Evolutionary conservation across 1,140 invertebrate species (phyloP).

Genomic region (Phenacoccus solenopsis): DNA sequence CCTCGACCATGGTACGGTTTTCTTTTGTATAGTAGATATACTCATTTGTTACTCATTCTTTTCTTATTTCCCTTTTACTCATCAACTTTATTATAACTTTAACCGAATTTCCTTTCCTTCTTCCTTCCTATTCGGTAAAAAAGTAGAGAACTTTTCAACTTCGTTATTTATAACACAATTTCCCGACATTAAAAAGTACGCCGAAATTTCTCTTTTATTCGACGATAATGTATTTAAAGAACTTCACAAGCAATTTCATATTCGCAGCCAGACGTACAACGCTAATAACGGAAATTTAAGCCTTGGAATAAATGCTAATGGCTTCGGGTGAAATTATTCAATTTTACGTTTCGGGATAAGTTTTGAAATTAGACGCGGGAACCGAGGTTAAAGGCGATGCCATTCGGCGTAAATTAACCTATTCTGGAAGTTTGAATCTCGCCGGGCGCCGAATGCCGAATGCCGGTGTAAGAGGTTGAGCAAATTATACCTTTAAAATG

Average conservation of each 20-base stretch:
- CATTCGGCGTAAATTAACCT: no score
- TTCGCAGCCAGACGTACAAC: background rate
- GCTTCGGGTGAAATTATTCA: background rate
- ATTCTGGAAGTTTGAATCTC: no score
- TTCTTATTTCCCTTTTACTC: conserved; percentile 15
- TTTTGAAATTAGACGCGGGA: background rate
- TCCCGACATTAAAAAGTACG: conserved; percentile 14
- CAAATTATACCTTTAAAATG: no score
- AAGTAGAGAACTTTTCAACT: conserved; percentile 8
- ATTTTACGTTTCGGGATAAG: background rate
- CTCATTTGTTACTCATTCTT: conserved; percentile 15
- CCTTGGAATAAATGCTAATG: background rate
- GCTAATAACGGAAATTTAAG: background rate
- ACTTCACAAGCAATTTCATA: background rate
- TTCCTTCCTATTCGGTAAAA: background rate
- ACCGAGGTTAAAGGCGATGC: no score
- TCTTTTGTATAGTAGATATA: conserved; percentile 1
- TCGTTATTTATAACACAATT: conserved; percentile 12
- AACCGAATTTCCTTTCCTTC: conserved; percentile 10
- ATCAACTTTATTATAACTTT: conserved; percentile 18
- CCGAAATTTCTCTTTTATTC: background rate
- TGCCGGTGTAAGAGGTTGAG: no score
- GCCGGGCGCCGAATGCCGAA: no score
- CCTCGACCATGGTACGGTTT: background rate
- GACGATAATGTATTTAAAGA: conserved; percentile 4